Evolutionary conservation across 2,113 vertebrate species (phyloP), one percentile per base, ranked within the genome.

Genomic region (Tupaia tana): DNA sequence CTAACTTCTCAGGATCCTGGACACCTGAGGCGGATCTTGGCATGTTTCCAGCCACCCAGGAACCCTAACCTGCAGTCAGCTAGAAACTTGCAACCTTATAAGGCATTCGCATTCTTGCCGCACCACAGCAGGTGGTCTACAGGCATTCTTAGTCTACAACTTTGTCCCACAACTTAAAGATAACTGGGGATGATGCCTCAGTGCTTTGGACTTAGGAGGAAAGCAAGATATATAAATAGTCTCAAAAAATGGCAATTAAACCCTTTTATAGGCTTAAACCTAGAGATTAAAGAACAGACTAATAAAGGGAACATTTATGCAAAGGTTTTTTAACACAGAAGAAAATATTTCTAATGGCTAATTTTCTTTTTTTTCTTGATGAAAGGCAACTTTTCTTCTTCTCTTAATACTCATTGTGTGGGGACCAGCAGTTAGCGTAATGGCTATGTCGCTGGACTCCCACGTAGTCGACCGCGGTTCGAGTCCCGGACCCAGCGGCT

Each of bases 271-370:
- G 80, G 14, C 7, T 9, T 22, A 34, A 86, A 22, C 2, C 34
- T 79, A 64, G 56, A 94, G n/a, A 58, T 58, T 80, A 80, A 80
- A 43, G 16, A 70, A 66, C 18, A 90, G 25, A 31, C 43, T 43
- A 56, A 64, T 18, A 71, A 59, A 85, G 7, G 22, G 5, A 64
- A 54, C 24, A 22, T 20, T 14, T 19, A 8, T 58, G 6, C 67
- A 86, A 90, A 91, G 22, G 64, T 90, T 90, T 90, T 94, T 71
- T 58, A 85, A 94, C 4, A 25, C 18, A 90, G 56, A 90, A 94
- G 64, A 58, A 84, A 34, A 79, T 7, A 64, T 94, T 79, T 89
- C 73, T 61, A 56, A 85, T 0, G 2, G 81, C 73, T 64, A 63
- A 43, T 43, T 43, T 64, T 85, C 64, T 94, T 29, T 22, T 90